These are phyloP conservation scores for Lycodopsis pacificus DNA, from an alignment of 2,797 vertebrate genomes.

Conservation along the genomic window DNA sequence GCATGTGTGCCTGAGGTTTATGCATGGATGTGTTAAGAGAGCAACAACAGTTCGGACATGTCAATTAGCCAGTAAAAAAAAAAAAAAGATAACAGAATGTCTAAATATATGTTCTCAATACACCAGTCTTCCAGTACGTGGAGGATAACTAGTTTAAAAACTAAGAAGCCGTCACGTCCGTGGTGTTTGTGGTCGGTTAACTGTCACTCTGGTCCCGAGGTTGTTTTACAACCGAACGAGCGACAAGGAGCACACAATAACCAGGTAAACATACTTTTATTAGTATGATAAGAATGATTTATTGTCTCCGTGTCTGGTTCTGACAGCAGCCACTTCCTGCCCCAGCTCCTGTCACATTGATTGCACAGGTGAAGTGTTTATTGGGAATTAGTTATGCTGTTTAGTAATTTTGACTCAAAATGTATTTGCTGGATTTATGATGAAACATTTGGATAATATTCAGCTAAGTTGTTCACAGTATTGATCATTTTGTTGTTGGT, in stretches of 20 bases:
- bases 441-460: too few species aligned
- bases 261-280: conserved; percentile 45
- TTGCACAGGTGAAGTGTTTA: neutral
- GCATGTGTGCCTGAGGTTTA: fast-evolving
- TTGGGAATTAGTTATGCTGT: neutral
- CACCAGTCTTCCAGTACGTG: neutral
- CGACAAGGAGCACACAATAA: neutral
- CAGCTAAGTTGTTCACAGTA: too few species aligned
- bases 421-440: too few species aligned
- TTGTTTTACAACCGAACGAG: neutral
- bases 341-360: neutral
- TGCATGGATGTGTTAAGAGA: neutral
- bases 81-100: neutral
- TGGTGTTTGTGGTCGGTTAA: neutral
- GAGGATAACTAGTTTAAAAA: neutral
- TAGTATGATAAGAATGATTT: too few species aligned
- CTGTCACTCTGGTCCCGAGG: conserved; percentile 16
- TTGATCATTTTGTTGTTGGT: neutral
- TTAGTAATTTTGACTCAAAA: neutral
- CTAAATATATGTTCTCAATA: neutral
- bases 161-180: neutral
- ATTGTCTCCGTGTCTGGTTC: neutral
- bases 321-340: too few species aligned
- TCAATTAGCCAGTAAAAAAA: too few species aligned
- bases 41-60: fast-evolving